Evolutionary conservation across 2,113 vertebrate species (phyloP), one percentile per base, ranked within the genome.

Genomic region (Otolemur garnettii): DNA sequence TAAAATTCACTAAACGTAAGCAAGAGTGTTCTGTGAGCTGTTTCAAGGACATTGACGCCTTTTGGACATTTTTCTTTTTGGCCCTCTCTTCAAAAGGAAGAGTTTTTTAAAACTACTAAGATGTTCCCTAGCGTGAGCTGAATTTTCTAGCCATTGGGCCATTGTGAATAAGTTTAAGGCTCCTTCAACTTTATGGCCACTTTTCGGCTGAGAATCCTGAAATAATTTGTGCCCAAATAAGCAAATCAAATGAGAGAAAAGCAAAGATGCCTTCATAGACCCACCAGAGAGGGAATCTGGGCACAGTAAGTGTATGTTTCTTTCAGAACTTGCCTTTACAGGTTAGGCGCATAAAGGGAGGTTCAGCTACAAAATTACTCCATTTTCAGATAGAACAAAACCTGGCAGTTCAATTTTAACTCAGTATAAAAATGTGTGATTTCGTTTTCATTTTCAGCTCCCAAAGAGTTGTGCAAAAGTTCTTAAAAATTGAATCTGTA

Each of bases 341-440:
- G n/a, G 78, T 79, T 90, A 72, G 24, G 28, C 87, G 30, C 53
- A 87, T 53, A 74, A 77, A 93, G 28, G 84, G 66, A 94, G 22
- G 18, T 60, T 91, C 68, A 4, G 74, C 69, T 75, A 75, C 53
- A 86, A 88, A 96, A 22, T 66, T 15, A 90, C 55, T 96, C 75
- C 80, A 77, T 96, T 97, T 97, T 92, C 92, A 90, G 69, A 53
- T 68, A n/a, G 64, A 96, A 82, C 55, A 94, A 97, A 93, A 96
- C 45, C 77, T 94, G 62, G 55, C 33, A 33, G 87, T 85, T 96
- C 87, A 81, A 77, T 96, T 97, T 88, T 95, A 97, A 95, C 66
- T 86, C 77, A 57, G 38, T 85, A 93, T 66, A 91, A 93, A 97
- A 96, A 88, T 30, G 21, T 89, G 24, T 90, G 83, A 64, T 45